Evolutionary conservation across 2,888 invertebrate genomes (phyloP).

Genomic region (Theretra japonica): DNA sequence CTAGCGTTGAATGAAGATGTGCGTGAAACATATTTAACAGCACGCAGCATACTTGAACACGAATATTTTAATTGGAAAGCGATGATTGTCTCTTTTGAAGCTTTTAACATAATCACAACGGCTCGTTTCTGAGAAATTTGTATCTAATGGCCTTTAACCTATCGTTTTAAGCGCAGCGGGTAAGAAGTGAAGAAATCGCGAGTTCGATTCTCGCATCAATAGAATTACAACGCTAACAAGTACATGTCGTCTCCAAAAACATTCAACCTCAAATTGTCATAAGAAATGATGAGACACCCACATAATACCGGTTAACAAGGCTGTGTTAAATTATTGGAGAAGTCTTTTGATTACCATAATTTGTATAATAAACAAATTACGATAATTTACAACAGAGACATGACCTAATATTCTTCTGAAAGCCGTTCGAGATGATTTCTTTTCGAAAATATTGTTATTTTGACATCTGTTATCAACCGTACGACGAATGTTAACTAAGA

Average conservation of each 20-base stretch:
- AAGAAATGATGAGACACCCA: neutral
- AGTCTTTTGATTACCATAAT: neutral
- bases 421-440: neutral
- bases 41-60: neutral
- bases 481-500: neutral
- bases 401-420: conserved; percentile 1
- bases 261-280: neutral
- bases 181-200: no score
- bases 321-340: neutral
- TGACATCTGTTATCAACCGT: neutral
- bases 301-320: conserved; percentile 4
- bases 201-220: no score
- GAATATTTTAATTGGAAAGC: conserved; percentile 6
- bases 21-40: neutral
- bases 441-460: neutral
- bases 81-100: neutral
- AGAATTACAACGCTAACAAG: no score
- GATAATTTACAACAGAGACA: conserved; percentile 6
- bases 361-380: conserved; percentile 6
- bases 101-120: neutral
- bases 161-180: no score
- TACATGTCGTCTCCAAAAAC: no score
- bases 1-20: neutral
- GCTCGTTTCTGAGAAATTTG: neutral
- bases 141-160: neutral